Percentiles rank a stretch among this genome's conserved stretches.
Conservation (phyloP, 1,140 invertebrate species). For the Frieseomelitta varia region DNA sequence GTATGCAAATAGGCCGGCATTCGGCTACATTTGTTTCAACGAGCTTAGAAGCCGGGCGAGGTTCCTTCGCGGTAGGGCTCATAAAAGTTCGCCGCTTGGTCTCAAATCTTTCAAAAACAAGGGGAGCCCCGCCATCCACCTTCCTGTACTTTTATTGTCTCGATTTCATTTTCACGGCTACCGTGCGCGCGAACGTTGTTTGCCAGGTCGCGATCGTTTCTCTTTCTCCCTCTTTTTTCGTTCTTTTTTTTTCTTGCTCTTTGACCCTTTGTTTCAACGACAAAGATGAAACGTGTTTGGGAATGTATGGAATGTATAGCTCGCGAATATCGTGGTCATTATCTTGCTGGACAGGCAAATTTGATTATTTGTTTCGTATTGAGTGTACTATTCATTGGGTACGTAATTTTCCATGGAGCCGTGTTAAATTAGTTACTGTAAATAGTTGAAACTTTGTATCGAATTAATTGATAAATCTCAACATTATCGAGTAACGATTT, state of each 20-base stretch:
- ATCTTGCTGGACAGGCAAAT: background rate
- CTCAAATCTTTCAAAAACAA: slow-evolving; percentile 64
- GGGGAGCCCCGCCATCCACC: slow-evolving; percentile 44
- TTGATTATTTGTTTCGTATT: background rate
- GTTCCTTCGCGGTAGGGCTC: slow-evolving; percentile 47
- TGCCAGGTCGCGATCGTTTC: background rate
- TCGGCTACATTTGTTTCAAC: slow-evolving; percentile 69
- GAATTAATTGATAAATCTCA: no score
- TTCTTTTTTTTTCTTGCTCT: background rate
- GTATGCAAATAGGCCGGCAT: slow-evolving; percentile 71
- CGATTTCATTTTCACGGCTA: slow-evolving; percentile 57
- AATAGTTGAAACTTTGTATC: no score
- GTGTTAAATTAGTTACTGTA: no score
- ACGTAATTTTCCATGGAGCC: no score
- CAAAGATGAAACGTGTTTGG: background rate
- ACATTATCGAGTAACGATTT: no score
- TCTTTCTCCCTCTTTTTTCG: background rate
- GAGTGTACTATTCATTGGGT: background rate
- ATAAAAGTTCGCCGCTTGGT: slow-evolving; percentile 58
- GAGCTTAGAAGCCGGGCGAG: slow-evolving; percentile 52
- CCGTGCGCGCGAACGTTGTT: slow-evolving; percentile 9
- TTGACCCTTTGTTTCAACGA: background rate
- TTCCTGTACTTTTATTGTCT: slow-evolving; percentile 58
- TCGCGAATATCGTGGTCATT: background rate
- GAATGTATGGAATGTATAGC: background rate